A percentile compares a stretch with the other conserved stretches of the same genome.
These are phyloP conservation scores for Drosophila mayri DNA, from an alignment of 1,140 invertebrate genomes.

Conservation along the genomic window DNA sequence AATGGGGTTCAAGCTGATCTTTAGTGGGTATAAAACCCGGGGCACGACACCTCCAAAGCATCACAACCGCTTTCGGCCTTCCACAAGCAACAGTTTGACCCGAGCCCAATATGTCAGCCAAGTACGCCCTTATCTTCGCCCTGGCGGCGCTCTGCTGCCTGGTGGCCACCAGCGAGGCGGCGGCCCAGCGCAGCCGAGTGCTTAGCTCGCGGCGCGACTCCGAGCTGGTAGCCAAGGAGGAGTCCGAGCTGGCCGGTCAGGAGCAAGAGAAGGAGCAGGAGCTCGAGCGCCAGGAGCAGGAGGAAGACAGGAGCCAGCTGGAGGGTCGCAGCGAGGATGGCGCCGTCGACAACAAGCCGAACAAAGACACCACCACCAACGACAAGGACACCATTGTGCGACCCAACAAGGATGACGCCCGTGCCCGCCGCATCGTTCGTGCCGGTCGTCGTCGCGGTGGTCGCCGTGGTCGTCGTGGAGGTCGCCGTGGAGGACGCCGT, in stretches of 20 bases:
- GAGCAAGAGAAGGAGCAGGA: constrained; percentile 24
- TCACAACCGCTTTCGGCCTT: constrained; percentile 71
- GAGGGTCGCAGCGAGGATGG: constrained; percentile 39
- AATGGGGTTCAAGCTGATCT: neutral
- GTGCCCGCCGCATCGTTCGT: constrained; percentile 66
- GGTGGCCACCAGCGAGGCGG: constrained; percentile 49
- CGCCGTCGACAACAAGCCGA: constrained; percentile 13
- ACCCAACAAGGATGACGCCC: constrained; percentile 59
- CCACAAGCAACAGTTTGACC: constrained; percentile 51
- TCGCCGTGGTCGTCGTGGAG: constrained; percentile 32
- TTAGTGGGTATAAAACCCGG: constrained; percentile 54
- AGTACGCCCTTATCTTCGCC: constrained; percentile 65
- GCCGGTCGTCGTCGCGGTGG: constrained; percentile 39
- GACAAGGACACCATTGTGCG: constrained; percentile 35
- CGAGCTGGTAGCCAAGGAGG: constrained; percentile 25
- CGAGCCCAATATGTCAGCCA: constrained; percentile 50
- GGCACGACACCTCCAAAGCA: constrained; percentile 33
- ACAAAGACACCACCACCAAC: constrained; percentile 21
- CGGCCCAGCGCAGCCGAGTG: constrained; percentile 48
- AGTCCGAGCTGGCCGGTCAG: constrained; percentile 18
- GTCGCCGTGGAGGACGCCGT: constrained; percentile 14
- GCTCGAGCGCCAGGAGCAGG: constrained; percentile 18
- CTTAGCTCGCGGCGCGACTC: constrained; percentile 31
- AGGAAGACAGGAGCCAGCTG: constrained; percentile 2
- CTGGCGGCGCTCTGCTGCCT: constrained; percentile 70